Percentiles rank a stretch among this genome's conserved stretches.
phyloP scores from a whole-genome alignment of 2,113 vertebrate species.

The Vireo altiloquus region DNA sequence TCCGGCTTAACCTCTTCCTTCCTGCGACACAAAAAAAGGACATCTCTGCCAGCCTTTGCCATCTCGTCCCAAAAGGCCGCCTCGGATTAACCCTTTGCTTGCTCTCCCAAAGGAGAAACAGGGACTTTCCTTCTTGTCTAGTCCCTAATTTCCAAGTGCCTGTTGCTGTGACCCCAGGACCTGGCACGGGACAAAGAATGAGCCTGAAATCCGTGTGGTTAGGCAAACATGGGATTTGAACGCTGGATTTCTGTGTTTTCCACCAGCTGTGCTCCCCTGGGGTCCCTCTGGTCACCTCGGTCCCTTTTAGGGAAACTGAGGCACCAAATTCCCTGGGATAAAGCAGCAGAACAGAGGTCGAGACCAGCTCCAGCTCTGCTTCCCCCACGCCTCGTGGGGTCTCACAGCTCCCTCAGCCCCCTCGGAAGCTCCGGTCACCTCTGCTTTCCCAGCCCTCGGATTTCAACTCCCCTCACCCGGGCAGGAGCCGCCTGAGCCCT shows the following conservation, averaged over 20 bases:
- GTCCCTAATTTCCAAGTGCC: not conserved
- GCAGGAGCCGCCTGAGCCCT: not conserved
- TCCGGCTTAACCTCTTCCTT: conserved; percentile 28
- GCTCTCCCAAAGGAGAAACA: not conserved
- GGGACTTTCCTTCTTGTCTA: not conserved
- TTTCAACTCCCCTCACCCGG: not conserved
- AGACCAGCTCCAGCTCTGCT: not conserved
- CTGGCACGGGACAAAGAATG: not conserved
- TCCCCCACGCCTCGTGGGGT: not conserved
- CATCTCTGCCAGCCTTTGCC: not conserved
- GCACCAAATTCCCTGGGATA: not conserved
- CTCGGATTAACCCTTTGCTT: not conserved
- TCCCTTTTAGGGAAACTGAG: not conserved
- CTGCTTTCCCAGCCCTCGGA: not conserved
- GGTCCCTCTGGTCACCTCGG: not conserved
- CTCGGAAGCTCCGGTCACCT: not conserved
- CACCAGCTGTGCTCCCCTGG: not conserved
- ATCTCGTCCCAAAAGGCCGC: not conserved
- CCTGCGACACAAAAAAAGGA: not conserved
- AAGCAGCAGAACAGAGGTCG: fast-evolving
- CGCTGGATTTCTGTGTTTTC: not conserved
- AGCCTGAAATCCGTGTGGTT: not conserved
- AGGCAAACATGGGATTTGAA: not conserved
- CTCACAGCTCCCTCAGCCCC: not conserved
- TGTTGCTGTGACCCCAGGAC: not conserved